A percentile compares a stretch with the other conserved stretches of the same genome.
Evolutionary conservation across 1,140 invertebrate species (phyloP).

Genomic region (Drusus annulatus): DNA sequence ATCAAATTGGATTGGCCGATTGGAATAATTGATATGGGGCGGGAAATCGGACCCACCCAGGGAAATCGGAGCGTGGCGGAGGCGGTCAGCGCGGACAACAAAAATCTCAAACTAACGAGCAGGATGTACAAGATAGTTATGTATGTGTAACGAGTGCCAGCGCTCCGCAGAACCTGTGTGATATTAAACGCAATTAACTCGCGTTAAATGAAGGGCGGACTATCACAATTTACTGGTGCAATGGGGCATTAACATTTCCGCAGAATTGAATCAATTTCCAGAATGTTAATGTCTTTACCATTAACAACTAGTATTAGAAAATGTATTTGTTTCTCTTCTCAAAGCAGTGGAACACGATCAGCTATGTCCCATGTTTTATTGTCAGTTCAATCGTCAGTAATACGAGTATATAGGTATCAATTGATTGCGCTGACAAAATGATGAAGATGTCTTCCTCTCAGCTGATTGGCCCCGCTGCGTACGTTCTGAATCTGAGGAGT

Average conservation of each 20-base stretch:
- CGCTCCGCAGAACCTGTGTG: conserved; percentile 19
- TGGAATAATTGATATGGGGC: conserved; percentile 42
- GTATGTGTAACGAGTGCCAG: not conserved
- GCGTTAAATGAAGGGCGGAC: conserved; percentile 7
- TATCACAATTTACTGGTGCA: no score
- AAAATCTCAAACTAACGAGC: conserved; percentile 18
- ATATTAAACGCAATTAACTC: conserved; percentile 16
- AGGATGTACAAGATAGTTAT: conserved; percentile 19
- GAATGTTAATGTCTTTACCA: not conserved
- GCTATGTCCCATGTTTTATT: no score
- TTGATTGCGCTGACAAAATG: not conserved
- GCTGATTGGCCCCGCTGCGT: not conserved
- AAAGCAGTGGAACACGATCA: not conserved
- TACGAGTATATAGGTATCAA: not conserved
- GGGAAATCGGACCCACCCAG: conserved; percentile 36
- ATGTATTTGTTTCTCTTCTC: not conserved
- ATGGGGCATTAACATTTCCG: not conserved
- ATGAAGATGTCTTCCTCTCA: conserved; percentile 14
- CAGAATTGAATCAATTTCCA: not conserved
- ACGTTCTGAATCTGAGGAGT: conserved; percentile 23
- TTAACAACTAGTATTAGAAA: conserved; percentile 1
- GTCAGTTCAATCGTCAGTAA: no score
- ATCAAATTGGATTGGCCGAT: conserved; percentile 42
- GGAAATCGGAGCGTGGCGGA: conserved; percentile 21
- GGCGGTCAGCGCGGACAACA: conserved; percentile 24